Percentiles rank a stretch among this genome's conserved stretches.
These are phyloP conservation scores for Pituophis catenifer DNA, from an alignment of 2,113 vertebrate species.

Conservation along the genomic window DNA sequence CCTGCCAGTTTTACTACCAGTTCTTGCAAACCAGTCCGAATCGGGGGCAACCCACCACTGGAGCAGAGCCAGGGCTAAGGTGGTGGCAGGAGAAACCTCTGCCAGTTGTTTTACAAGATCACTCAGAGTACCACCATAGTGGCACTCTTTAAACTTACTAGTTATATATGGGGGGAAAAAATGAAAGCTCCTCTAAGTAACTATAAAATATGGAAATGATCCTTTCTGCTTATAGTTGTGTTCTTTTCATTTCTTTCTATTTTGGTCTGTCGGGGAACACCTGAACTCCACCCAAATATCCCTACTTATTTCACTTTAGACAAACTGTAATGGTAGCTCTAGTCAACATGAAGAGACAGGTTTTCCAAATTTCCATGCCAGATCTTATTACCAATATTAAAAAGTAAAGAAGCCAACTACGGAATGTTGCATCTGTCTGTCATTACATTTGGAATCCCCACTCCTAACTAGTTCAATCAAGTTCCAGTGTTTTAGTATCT, in stretches of 20 bases:
- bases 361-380: not conserved
- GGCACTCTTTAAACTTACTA: not conserved
- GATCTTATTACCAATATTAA: slow-evolving; percentile 15
- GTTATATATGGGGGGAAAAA: not conserved
- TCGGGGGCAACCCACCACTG: too few species aligned
- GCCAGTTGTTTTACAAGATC: not conserved
- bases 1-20: too few species aligned
- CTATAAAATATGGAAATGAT: not conserved
- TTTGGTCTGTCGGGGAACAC: not conserved
- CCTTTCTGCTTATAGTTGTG: not conserved
- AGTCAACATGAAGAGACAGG: slow-evolving; percentile 15
- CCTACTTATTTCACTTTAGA: not conserved
- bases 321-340: not conserved
- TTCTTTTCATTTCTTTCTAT: not conserved
- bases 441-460: slow-evolving; percentile 22
- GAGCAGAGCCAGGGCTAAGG: not conserved
- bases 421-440: slow-evolving; percentile 45
- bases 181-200: not conserved
- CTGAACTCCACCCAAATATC: not conserved
- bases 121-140: not conserved
- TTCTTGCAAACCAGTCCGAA: too few species aligned
- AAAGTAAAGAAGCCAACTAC: not conserved
- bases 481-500: slow-evolving; percentile 35
- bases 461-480: slow-evolving; percentile 32
- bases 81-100: not conserved